phyloP scores from a whole-genome alignment of 2,797 vertebrate species.

The Danio kyathit region DNA sequence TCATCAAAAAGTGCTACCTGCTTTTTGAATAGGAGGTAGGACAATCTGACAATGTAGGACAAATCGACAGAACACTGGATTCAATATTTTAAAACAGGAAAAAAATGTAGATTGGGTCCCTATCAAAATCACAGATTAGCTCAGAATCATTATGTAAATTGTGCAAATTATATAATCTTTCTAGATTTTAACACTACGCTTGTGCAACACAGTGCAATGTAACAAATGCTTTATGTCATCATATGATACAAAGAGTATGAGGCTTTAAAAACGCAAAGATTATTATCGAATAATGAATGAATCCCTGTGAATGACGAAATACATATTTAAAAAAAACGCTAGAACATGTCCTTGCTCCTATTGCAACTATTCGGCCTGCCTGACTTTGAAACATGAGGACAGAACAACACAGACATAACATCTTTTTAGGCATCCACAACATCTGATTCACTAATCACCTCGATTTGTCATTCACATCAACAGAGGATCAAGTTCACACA shows the following conservation, averaged over 20 bases:
- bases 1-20: no score
- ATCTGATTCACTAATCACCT: slow-evolving; percentile 2
- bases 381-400: slow-evolving; percentile 6
- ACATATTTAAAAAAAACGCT: no score
- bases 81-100: background rate
- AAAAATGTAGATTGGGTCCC: slow-evolving; percentile 4
- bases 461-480: slow-evolving; percentile 22
- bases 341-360: slow-evolving; percentile 6
- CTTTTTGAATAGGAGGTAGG: no score
- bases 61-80: no score
- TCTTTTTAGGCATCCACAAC: slow-evolving; percentile 24
- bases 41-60: no score
- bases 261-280: background rate
- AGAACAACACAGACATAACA: slow-evolving; percentile 40
- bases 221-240: background rate
- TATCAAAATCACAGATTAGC: slow-evolving; percentile 15
- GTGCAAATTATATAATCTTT: slow-evolving; percentile 36
- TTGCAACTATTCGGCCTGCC: slow-evolving; percentile 34
- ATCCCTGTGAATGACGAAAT: background rate
- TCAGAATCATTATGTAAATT: background rate
- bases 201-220: slow-evolving; percentile 33
- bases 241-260: background rate
- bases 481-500: slow-evolving; percentile 39
- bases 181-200: background rate
- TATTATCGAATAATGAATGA: slow-evolving; percentile 7